These are phyloP conservation scores for Oasisia sp. DNA, from an alignment of 2,888 invertebrate genomes.

Conservation along the genomic window DNA sequence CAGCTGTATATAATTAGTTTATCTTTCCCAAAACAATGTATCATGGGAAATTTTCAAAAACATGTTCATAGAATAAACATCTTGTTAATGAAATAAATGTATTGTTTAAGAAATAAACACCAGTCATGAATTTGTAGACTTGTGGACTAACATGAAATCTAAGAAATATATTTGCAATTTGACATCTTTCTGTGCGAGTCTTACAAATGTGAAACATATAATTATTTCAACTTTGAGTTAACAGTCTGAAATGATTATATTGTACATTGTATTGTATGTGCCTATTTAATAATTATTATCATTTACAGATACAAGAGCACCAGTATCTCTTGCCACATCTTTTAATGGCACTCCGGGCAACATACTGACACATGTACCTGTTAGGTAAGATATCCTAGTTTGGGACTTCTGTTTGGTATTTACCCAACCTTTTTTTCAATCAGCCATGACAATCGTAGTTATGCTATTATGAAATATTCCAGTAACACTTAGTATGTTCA, in stretches of 20 bases:
- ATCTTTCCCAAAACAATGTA: neutral
- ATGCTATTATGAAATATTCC: neutral
- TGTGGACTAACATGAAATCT: no score
- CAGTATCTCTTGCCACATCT: neutral
- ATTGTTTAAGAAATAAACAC: no score
- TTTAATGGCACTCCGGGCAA: neutral
- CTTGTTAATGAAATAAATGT: no score
- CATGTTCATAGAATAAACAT: no score
- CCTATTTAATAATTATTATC: neutral
- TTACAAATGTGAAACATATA: no score
- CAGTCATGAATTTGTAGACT: no score
- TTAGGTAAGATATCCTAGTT: neutral
- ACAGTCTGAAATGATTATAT: no score
- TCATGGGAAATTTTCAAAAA: neutral
- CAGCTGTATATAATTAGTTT: neutral
- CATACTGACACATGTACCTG: neutral
- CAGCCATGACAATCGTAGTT: neutral
- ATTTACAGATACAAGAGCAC: neutral
- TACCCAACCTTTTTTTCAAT: neutral
- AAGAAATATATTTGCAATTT: no score
- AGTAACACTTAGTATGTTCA: neutral
- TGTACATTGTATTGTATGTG: neutral
- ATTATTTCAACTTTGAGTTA: no score
- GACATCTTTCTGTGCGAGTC: no score
- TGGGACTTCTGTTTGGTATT: neutral